Percentiles rank a stretch among this genome's conserved stretches.
Conservation (phyloP, 1,140 invertebrate genomes). For the Whitmania pigra region DNA sequence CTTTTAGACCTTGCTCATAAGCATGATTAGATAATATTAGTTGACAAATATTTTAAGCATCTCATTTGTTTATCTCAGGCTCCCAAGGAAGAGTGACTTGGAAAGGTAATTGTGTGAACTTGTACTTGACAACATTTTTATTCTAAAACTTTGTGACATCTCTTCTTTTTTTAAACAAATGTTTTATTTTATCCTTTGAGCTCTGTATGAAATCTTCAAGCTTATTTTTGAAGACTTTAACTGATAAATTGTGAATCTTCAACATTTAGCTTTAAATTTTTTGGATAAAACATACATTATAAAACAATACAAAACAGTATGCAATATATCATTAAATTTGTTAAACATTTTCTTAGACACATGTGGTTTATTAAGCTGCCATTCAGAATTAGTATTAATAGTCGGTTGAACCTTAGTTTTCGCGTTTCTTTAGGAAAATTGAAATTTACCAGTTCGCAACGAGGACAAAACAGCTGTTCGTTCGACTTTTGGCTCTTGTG, state of each 20-base stretch:
- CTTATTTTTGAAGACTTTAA: no score
- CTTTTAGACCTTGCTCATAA: no score
- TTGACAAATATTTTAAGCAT: no score
- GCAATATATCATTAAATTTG: neutral
- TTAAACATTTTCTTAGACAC: neutral
- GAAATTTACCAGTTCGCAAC: constrained; percentile 94
- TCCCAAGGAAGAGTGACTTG: constrained; percentile 92
- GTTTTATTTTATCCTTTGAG: no score
- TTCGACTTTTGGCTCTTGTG: constrained; percentile 79
- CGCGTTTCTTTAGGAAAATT: constrained; percentile 61
- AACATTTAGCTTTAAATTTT: no score
- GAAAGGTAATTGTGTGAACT: constrained; percentile 42
- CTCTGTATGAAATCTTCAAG: no score
- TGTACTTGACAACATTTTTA: neutral
- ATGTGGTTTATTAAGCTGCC: neutral
- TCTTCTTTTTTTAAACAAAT: neutral
- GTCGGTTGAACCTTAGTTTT: neutral
- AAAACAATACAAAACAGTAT: no score
- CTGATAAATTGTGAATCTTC: no score
- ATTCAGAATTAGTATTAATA: neutral
- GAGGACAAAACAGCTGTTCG: constrained; percentile 81
- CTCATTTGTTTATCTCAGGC: constrained; percentile 41
- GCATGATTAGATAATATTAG: no score
- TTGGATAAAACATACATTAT: no score
- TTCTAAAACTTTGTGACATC: neutral